Percentiles rank a stretch among this genome's conserved stretches.
These are phyloP conservation scores for Aphidoletes aphidimyza DNA, from an alignment of 2,888 invertebrate species.

Conservation along the genomic window DNA sequence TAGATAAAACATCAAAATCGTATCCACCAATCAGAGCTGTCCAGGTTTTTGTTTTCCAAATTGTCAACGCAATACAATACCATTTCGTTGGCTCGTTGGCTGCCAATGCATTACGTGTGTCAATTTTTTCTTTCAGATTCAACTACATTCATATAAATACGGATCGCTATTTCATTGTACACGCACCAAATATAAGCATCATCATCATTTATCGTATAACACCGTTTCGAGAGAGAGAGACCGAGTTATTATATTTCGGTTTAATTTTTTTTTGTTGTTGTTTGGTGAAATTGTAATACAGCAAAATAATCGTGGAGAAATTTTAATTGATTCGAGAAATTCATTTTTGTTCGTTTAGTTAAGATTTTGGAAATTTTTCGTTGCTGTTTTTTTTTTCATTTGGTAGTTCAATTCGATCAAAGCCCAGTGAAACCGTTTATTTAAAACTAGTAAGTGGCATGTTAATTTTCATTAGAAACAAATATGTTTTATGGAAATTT, in stretches of 20 bases:
- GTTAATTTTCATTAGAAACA: too few relatives aligned
- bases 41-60: conserved; percentile 51
- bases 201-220: background rate
- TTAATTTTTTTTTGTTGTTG: background rate
- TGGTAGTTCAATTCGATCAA: too few relatives aligned
- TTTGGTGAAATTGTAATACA: too few relatives aligned
- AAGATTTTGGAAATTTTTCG: too few relatives aligned
- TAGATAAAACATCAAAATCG: conserved; percentile 33
- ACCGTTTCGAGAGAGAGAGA: background rate
- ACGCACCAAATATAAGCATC: conserved; percentile 30
- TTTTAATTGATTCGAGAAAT: too few relatives aligned
- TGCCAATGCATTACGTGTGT: conserved; percentile 47
- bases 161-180: background rate
- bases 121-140: too few relatives aligned
- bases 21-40: conserved; percentile 37
- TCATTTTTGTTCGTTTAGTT: too few relatives aligned
- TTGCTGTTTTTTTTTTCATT: too few relatives aligned
- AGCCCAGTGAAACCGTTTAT: too few relatives aligned
- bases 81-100: background rate
- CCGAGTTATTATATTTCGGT: background rate
- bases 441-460: too few relatives aligned
- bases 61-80: conserved; percentile 50
- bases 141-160: background rate
- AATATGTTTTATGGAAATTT: too few relatives aligned
- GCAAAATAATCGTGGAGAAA: too few relatives aligned